Conservation (phyloP, 2,888 invertebrate species). For the Gastrophysa polygoni region DNA sequence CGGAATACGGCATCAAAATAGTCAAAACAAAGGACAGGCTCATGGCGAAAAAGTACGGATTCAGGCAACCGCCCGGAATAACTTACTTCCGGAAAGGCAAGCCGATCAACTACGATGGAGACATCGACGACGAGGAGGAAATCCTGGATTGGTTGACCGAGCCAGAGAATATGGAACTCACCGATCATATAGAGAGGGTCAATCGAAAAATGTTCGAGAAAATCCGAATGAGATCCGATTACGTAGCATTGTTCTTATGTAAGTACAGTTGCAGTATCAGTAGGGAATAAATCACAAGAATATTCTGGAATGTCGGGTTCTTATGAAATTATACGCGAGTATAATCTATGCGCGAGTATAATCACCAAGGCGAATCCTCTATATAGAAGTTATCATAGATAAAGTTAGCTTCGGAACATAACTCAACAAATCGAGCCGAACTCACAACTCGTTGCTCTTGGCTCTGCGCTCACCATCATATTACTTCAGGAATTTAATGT, state of each 20-base stretch:
- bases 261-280: conserved; percentile 65
- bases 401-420: too few relatives aligned
- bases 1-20: conserved; percentile 89
- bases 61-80: conserved; percentile 86
- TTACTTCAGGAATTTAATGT: too few relatives aligned
- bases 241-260: conserved; percentile 93
- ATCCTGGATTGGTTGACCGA: conserved; percentile 91
- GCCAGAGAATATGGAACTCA: conserved; percentile 92
- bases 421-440: too few relatives aligned
- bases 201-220: conserved; percentile 93
- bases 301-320: too few relatives aligned
- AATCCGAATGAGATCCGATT: conserved; percentile 85
- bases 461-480: too few relatives aligned
- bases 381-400: too few relatives aligned
- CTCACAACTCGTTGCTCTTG: too few relatives aligned
- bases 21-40: conserved; percentile 85
- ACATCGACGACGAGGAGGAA: conserved; percentile 89
- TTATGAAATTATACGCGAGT: too few relatives aligned
- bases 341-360: too few relatives aligned
- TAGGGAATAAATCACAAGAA: too few relatives aligned
- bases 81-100: conserved; percentile 90
- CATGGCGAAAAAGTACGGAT: conserved; percentile 94
- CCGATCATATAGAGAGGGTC: conserved; percentile 90
- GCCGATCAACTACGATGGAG: conserved; percentile 90
- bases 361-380: too few relatives aligned